Evolutionary conservation across 2,888 invertebrate species (phyloP), one percentile per base, ranked within the genome.

Genomic region (Melikaiella ostensackeni): DNA sequence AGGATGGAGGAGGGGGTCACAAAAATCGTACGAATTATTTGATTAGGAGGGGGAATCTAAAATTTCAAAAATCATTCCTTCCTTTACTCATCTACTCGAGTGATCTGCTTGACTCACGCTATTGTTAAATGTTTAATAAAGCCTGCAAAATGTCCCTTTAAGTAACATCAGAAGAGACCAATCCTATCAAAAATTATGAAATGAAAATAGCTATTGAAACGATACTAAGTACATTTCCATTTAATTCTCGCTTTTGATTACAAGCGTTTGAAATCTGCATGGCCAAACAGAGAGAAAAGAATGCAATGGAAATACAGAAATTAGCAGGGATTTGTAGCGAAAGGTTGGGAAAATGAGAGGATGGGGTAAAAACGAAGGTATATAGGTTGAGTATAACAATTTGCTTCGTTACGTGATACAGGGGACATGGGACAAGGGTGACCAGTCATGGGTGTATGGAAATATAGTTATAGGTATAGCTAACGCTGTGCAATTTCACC

Each of bases 401-500:
- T 27, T 24, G 59, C 59, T 59, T 59, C 27, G 59, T 59, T 59
- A 59, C 59, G 59, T 59, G 59, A 24, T 27, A 5, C 27, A 27
- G 11, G 6, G n/a, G 50, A 50, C 24, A 13, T 4, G 38, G 38
- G 13, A 42, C 16, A 42, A 16, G 59, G 21, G 5, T 59, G 59
- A 27, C 27, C 59, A 59, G 11, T 11, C 63, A 63, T 38, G 63
- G 35, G 11, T 38, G n/a, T 24, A 70, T 50, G 13, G 27, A 33
- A 27, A 30, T 70, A 30, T n/a, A 30, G n/a, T 70, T 70, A 55
- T 42, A 42, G 33, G 2, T 38, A 13, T 70, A 66, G 30, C 70
- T 27, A 70, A 50, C 33, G n/a, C 33, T 70, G 6, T 46, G n/a
- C 30, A 70, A 70, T 70, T 70, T 50, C 70, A 21, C 50, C 30